phyloP scores from a whole-genome alignment of 2,113 vertebrate species.

The Trogon surrucura region DNA sequence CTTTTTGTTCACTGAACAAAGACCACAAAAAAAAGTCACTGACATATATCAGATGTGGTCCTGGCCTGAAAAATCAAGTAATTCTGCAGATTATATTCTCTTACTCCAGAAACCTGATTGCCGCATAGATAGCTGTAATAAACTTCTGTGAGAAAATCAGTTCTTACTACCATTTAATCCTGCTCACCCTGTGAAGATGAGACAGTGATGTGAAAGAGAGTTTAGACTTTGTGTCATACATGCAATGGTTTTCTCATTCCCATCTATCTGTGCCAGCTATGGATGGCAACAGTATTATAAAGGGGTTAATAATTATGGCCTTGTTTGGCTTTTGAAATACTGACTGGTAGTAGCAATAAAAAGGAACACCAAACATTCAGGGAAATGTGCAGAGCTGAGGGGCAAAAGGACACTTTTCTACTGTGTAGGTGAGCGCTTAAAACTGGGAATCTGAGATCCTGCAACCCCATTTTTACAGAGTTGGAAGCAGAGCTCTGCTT shows the following conservation, averaged over 20 bases:
- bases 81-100: conserved; percentile 35
- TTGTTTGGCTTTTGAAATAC: background rate
- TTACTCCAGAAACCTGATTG: conserved; percentile 18
- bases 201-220: background rate
- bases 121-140: background rate
- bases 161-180: conserved; percentile 47
- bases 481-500: background rate
- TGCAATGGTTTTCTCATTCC: background rate
- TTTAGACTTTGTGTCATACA: background rate
- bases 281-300: background rate
- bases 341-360: background rate
- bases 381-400: background rate
- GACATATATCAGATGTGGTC: background rate
- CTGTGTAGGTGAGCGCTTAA: background rate
- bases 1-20: conserved; percentile 10
- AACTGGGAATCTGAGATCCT: background rate
- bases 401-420: background rate
- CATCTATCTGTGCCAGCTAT: background rate
- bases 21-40: background rate
- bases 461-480: background rate
- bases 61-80: conserved; percentile 38
- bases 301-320: background rate
- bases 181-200: background rate
- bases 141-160: conserved; percentile 44
- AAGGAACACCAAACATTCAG: background rate